A percentile compares a stretch with the other conserved stretches of the same genome.
phyloP scores from a whole-genome alignment of 2,888 invertebrate species.

The Hyposoter didymator region DNA sequence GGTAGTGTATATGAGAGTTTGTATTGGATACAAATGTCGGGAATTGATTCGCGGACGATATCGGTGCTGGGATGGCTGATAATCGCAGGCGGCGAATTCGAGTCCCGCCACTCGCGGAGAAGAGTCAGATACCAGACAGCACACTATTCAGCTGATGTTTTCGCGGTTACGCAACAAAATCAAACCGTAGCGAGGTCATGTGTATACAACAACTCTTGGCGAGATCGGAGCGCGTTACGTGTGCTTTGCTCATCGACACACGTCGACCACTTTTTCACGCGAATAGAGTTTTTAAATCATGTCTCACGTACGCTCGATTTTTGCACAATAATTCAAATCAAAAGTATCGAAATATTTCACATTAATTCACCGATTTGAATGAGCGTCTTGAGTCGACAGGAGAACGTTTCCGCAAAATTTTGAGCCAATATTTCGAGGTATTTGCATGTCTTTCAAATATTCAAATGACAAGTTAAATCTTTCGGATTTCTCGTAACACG shows the following conservation, averaged over 20 bases:
- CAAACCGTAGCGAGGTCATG: conserved; percentile 64
- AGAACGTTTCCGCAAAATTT: not conserved
- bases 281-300: not conserved
- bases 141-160: conserved; percentile 50
- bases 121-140: conserved; percentile 33
- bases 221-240: conserved; percentile 56
- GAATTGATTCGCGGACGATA: conserved; percentile 6
- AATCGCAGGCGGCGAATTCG: conserved; percentile 41
- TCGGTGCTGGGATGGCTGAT: not conserved
- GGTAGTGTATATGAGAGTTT: not conserved
- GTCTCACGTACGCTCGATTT: not conserved
- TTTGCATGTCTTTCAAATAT: not conserved
- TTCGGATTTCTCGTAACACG: not conserved
- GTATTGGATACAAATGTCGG: not conserved
- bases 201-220: conserved; percentile 38
- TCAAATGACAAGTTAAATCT: not conserved
- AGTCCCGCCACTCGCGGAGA: conserved; percentile 35
- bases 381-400: not conserved
- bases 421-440: not conserved
- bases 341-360: not conserved
- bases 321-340: not conserved
- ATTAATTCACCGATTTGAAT: no score
- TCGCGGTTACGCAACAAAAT: conserved; percentile 61
- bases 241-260: conserved; percentile 49
- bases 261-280: not conserved